A percentile compares a stretch with the other conserved stretches of the same genome.
These are phyloP conservation scores for Callimorpha dominula DNA, from an alignment of 2,888 invertebrate species.

Conservation along the genomic window DNA sequence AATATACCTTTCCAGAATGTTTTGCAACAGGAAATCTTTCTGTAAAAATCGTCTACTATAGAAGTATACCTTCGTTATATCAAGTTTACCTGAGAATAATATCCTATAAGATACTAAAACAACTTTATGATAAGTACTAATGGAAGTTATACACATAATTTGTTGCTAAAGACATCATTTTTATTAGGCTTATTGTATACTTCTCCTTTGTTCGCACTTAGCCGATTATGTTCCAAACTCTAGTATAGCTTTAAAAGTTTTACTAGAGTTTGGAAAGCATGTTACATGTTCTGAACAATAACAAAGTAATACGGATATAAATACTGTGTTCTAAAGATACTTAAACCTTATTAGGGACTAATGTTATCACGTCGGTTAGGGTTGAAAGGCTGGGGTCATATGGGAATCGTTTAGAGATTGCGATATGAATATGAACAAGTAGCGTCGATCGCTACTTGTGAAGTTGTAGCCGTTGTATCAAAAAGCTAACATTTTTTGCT, in stretches of 20 bases:
- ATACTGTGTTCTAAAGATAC: neutral
- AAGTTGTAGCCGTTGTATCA: neutral
- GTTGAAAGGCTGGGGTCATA: neutral
- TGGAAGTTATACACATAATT: slow-evolving; percentile 19
- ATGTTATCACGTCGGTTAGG: neutral
- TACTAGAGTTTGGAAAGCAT: neutral
- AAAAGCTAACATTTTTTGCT: neutral
- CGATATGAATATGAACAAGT: no score
- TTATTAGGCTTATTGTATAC: slow-evolving; percentile 14
- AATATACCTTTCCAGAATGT: neutral
- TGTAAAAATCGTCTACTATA: no score
- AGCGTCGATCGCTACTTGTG: neutral
- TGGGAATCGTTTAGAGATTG: neutral
- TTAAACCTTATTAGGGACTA: neutral
- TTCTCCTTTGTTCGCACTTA: neutral
- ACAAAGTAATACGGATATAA: neutral
- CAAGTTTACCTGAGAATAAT: slow-evolving; percentile 1
- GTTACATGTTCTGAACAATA: neutral
- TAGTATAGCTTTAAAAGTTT: neutral
- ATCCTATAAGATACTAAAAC: slow-evolving; percentile 21
- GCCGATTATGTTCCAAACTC: neutral
- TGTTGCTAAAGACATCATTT: slow-evolving; percentile 5
- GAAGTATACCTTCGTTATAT: no score
- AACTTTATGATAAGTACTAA: slow-evolving; percentile 29
- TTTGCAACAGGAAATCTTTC: neutral